Percentiles rank a stretch among this genome's conserved stretches.
Evolutionary conservation across 2,888 invertebrate species (phyloP).

Genomic region (Chouioia cunea): DNA sequence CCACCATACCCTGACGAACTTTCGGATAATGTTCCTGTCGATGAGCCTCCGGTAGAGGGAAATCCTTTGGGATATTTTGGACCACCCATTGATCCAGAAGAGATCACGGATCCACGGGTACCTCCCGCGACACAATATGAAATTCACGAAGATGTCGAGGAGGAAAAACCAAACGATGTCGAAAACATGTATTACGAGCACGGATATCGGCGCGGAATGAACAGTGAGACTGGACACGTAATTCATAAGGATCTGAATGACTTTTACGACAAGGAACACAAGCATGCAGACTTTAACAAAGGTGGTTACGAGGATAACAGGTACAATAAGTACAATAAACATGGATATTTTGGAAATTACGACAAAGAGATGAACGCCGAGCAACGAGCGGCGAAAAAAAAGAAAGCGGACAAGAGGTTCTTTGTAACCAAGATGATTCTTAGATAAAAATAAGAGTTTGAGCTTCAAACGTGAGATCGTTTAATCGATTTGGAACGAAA

Average conservation of each 20-base stretch:
- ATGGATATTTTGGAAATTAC: constrained; percentile 48
- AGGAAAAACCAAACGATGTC: constrained; percentile 45
- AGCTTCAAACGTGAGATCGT: too few species aligned
- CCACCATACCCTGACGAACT: constrained; percentile 3
- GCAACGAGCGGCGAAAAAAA: constrained; percentile 46
- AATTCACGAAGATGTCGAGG: constrained; percentile 53
- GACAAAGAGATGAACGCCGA: constrained; percentile 51
- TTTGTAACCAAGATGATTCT: constrained; percentile 46
- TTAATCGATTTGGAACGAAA: too few species aligned
- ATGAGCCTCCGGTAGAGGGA: constrained; percentile 13
- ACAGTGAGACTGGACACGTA: constrained; percentile 56
- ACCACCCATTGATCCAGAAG: constrained; percentile 14
- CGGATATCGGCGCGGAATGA: constrained; percentile 55
- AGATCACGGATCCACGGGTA: constrained; percentile 18
- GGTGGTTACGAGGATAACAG: constrained; percentile 53
- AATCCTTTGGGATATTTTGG: constrained; percentile 14
- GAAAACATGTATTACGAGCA: constrained; percentile 53
- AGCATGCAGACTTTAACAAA: constrained; percentile 54
- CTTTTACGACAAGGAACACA: constrained; percentile 59
- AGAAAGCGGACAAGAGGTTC: constrained; percentile 42
- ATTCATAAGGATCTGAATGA: constrained; percentile 56
- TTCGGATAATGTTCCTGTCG: constrained; percentile 9
- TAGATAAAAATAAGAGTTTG: constrained; percentile 16
- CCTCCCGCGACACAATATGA: constrained; percentile 50
- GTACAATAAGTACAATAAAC: constrained; percentile 49